Conservation (phyloP, 1,140 invertebrate species). For the Maniola jurtina region DNA sequence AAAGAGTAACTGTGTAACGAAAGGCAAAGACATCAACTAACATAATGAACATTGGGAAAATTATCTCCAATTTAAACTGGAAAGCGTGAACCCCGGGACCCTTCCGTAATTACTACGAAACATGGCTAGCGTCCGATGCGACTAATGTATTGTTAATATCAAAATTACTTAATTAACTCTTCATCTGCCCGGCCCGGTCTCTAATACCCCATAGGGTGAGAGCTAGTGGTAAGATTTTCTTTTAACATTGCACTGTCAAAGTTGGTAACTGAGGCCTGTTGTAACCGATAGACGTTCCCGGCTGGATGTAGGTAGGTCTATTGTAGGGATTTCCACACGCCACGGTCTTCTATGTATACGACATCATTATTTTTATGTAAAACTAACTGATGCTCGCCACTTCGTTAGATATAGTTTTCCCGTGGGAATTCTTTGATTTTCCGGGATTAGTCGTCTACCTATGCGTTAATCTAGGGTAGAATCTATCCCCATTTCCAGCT, state of each 20-base stretch:
- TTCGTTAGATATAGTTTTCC: too few species aligned
- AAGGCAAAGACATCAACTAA: slow-evolving; percentile 25
- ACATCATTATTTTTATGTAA: too few species aligned
- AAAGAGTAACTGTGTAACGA: slow-evolving; percentile 9
- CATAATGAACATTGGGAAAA: slow-evolving; percentile 30
- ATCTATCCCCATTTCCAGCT: too few species aligned
- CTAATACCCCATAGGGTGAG: slow-evolving; percentile 13
- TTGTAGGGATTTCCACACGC: too few species aligned
- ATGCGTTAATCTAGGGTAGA: too few species aligned
- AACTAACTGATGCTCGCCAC: too few species aligned
- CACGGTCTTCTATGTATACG: too few species aligned
- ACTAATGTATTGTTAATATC: slow-evolving; percentile 72
- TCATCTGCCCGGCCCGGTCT: slow-evolving; percentile 44
- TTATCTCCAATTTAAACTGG: slow-evolving; percentile 37
- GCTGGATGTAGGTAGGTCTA: too few species aligned
- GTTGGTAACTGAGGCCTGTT: too few species aligned
- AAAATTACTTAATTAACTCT: slow-evolving; percentile 72
- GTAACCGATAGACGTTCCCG: too few species aligned
- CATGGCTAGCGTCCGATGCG: slow-evolving; percentile 51
- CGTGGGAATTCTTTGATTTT: too few species aligned
- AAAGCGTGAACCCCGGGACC: slow-evolving; percentile 32
- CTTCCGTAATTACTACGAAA: slow-evolving; percentile 49
- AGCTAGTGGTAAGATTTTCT: slow-evolving; percentile 21
- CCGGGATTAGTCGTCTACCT: too few species aligned
- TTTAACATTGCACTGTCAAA: neutral